Evolutionary conservation across 2,113 vertebrate genomes (phyloP).

Genomic region (Ifrita kowaldi): DNA sequence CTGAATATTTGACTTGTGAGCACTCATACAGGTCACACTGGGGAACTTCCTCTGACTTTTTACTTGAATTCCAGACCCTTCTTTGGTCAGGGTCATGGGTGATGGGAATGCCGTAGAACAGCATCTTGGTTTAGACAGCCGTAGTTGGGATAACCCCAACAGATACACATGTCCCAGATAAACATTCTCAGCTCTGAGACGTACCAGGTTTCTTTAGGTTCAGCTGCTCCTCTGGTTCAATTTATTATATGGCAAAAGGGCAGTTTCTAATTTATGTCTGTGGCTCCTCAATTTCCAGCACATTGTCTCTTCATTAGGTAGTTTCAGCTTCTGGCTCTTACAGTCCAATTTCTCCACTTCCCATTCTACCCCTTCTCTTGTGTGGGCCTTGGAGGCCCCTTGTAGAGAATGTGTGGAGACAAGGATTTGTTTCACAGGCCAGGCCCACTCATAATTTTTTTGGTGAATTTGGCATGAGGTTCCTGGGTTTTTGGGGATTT

Average conservation of each 20-base stretch:
- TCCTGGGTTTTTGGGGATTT: not conserved
- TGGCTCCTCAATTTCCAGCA: not conserved
- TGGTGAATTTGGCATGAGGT: not conserved
- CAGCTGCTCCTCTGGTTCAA: not conserved
- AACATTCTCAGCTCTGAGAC: not conserved
- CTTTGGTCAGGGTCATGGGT: not conserved
- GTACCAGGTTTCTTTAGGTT: not conserved
- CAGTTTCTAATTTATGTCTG: not conserved
- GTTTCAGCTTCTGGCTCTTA: not conserved
- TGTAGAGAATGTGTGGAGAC: not conserved
- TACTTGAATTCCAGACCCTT: not conserved
- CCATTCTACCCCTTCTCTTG: not conserved
- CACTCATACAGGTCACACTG: not conserved
- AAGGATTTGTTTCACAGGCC: not conserved
- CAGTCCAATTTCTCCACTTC: not conserved
- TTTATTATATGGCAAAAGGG: not conserved
- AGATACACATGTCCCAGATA: not conserved
- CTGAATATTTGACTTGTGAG: not conserved
- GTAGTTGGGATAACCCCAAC: not conserved
- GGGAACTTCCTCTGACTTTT: not conserved
- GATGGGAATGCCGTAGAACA: not conserved
- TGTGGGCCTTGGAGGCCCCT: not conserved
- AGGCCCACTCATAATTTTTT: not conserved
- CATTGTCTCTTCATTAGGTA: not conserved
- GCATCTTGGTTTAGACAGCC: accelerated